Evolutionary conservation across 2,797 vertebrate species (phyloP).

Genomic region (Spinus pinus): DNA sequence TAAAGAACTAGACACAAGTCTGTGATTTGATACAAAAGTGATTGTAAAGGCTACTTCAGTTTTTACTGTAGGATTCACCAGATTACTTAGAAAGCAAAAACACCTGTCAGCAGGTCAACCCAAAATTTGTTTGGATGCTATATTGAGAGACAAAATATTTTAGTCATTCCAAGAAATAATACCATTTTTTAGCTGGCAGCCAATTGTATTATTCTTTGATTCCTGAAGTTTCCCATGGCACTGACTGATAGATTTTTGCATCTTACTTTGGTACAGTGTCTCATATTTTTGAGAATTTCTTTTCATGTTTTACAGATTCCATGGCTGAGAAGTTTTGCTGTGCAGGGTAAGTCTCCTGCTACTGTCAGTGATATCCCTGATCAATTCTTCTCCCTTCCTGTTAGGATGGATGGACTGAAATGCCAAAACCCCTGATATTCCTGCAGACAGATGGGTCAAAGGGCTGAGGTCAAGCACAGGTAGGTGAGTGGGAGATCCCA

Average conservation of each 20-base stretch:
- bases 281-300: neutral
- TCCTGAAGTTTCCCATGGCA: neutral
- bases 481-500: neutral
- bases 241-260: neutral
- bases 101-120: neutral
- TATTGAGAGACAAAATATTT: neutral
- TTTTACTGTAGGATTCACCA: neutral
- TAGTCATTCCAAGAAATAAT: neutral
- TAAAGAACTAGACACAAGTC: neutral
- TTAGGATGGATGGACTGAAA: neutral
- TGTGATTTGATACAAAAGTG: neutral
- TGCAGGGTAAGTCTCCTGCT: neutral
- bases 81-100: neutral
- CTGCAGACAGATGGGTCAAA: neutral
- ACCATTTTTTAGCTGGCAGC: neutral
- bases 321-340: neutral
- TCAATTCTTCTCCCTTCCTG: neutral
- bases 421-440: accelerated
- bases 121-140: neutral
- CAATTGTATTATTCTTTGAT: neutral
- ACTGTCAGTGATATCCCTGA: neutral
- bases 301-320: neutral
- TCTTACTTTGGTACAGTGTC: neutral
- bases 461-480: neutral
- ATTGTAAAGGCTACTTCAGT: neutral